Conservation (phyloP, 2,113 vertebrate genomes). For the Toxotes chatareus region DNA sequence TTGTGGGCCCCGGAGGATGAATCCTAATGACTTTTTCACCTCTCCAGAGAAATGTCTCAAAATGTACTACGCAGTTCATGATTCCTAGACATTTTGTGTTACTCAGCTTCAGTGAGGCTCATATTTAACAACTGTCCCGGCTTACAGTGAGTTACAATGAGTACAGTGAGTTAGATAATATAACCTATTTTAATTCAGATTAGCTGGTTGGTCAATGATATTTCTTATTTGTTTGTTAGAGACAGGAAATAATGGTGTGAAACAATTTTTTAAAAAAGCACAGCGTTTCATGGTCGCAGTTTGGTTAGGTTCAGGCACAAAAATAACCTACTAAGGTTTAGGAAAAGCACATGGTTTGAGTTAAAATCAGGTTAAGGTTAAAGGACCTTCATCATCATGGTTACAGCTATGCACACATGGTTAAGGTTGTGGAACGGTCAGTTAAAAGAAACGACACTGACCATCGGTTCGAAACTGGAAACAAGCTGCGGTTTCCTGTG, state of each 20-base stretch:
- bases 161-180: neutral
- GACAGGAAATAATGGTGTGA: neutral
- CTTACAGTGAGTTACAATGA: neutral
- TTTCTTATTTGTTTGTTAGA: neutral
- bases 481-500: too few species aligned
- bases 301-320: neutral
- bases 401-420: neutral
- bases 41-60: neutral
- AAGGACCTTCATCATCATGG: neutral
- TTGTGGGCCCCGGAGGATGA: neutral
- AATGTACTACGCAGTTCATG: neutral
- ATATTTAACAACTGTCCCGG: neutral
- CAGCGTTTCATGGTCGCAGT: neutral
- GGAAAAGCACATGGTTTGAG: neutral
- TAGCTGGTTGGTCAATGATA: neutral
- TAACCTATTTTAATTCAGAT: neutral
- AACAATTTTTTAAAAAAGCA: neutral
- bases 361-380: neutral
- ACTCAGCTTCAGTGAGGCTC: neutral
- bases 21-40: slow-evolving; percentile 2
- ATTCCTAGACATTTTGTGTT: neutral
- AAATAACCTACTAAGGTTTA: neutral
- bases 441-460: too few species aligned
- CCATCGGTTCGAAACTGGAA: too few species aligned
- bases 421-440: too few species aligned